Evolutionary conservation across 2,797 vertebrate species (phyloP), one percentile per base, ranked within the genome.

Genomic region (Manis pentadactyla): DNA sequence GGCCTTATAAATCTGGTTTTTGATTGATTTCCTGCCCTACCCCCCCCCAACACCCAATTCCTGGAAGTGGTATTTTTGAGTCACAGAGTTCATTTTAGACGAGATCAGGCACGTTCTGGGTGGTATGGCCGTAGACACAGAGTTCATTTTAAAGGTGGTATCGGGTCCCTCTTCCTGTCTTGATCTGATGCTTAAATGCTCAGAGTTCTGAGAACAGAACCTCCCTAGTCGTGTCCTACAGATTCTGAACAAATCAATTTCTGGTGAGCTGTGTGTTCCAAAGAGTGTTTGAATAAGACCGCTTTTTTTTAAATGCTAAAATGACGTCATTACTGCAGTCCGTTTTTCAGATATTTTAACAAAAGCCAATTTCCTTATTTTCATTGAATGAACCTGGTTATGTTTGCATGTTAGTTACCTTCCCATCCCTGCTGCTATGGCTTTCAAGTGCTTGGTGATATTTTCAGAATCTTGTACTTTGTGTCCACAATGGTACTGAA

Each of bases 401-500:
- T 73, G 64, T 75, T 59, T 87, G 96, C 95, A 78, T 94, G 90
- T 69, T 66, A 63, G 61, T 83, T 93, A 39, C 68, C 87, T 71
- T 89, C 55, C 59, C 78, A 42, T 15, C 85, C 66, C 46, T n/a
- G 90, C 95, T 92, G 90, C 94, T 73, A 7, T 31, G 34, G 92
- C 95, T 95, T 79, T 87, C 61, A 15, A 73, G 81, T 51, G 63
- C 94, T 95, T 63, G 37, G 64, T 77, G 69, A 59, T 66, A 19
- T 68, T 88, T 93, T 87, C 95, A 87, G 90, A 77, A 83, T 73
- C 90, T 69, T 73, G 31, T 96, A 68, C 88, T 96, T 87, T 82
- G 92, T 96, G 95, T 90, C 82, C 82, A 96, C 89, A 71, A 86
- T 90, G 97, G 97, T 98, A 96, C 96, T 96, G 94, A 95, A 71